Evolutionary conservation across 2,113 vertebrate species (phyloP).

Genomic region (Aegithalos caudatus): DNA sequence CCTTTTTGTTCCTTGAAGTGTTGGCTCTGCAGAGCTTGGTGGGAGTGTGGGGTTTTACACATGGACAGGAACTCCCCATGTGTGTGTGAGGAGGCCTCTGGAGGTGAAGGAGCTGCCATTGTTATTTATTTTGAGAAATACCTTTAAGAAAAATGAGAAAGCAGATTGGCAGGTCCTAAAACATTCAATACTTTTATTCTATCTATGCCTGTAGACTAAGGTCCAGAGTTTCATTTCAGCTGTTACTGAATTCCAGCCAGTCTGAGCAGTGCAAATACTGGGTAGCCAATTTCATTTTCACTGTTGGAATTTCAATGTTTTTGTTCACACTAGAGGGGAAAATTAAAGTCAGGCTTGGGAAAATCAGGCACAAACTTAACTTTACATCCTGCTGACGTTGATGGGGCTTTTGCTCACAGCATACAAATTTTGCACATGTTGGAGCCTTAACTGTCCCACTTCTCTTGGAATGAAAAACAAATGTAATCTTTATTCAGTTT

Average conservation of each 20-base stretch:
- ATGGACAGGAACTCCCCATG: neutral
- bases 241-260: neutral
- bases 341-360: neutral
- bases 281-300: neutral
- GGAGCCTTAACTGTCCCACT: neutral
- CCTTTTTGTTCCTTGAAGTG: neutral
- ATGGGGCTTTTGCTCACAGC: neutral
- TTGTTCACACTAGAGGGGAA: neutral
- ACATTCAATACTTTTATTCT: neutral
- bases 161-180: neutral
- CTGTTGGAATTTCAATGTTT: neutral
- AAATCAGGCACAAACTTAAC: neutral
- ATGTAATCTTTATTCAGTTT: neutral
- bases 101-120: neutral
- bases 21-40: neutral
- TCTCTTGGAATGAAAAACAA: neutral
- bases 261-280: neutral
- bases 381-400: neutral
- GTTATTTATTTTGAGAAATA: neutral
- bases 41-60: rapidly evolving
- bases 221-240: neutral
- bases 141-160: neutral
- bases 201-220: rapidly evolving
- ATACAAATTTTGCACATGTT: neutral
- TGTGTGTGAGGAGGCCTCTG: neutral